Evolutionary conservation across 1,140 invertebrate genomes (phyloP), one percentile per base, ranked within the genome.

Genomic region (Orius laevigatus): DNA sequence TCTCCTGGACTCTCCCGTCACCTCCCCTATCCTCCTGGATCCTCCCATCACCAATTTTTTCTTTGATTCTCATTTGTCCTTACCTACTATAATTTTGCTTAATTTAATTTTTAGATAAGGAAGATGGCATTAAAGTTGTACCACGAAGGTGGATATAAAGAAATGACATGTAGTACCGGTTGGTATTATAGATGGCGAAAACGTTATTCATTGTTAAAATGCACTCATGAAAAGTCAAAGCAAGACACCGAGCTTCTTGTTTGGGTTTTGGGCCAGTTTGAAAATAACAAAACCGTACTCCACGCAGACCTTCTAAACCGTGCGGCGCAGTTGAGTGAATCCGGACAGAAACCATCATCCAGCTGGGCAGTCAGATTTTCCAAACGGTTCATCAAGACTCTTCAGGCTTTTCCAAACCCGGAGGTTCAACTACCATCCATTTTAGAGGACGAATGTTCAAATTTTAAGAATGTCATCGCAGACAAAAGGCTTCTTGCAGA

Each of bases 171-270:
- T 39, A 44, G 39, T n/a, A 25, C 39, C 20, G 51, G 51, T 2
- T 52, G 51, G 51, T 52, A 52, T 33, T 52, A 48, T 25, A 32
- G 51, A 14, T 52, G 51, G 51, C 42, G 51, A 35, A 25, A 34
- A 39, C 39, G 51, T n/a, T 33, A 48, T 32, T 12, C 20, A 9
- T 34, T 52, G 19, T 46, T 46, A 9, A 12, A 46, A 3, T 39
- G 32, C 5, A 18, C 38, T 31, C 14, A n/a, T 10, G 46, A 48
- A 15, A 48, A 48, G 15, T 31, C 39, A 3, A 25, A 11, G 1
- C 15, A 34, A n/a, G 51, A 52, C 20, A 31, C 39, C 10, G 4
- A 48, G 9, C 46, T 52, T 16, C 16, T 52, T 19, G 10, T 14
- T 18, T 52, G 51, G 51, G 18, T 52, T 14, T 34, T 52, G n/a